Base-by-base conservation (phyloP, 92 coral and sea anemone species). In the Porites evermanni region DNA sequence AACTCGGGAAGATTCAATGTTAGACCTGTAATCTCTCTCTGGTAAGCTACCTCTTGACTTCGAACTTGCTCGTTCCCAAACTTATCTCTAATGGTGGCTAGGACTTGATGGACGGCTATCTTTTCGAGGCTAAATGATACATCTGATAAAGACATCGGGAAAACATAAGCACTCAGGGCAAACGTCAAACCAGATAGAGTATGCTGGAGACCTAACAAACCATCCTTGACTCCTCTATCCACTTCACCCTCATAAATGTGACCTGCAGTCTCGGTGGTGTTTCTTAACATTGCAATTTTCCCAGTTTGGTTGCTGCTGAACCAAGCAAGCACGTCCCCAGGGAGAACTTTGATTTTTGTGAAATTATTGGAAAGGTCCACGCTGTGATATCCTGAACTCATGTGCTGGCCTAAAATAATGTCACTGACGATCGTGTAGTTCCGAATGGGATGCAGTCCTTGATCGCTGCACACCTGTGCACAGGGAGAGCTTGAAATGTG, bases 281-380 rank as follows among this genome's bases (percentile, higher is more conserved):
- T 60, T 3, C 54, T 64, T 6, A 66, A 18, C 44, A 76, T 23
- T 1, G 91, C 94, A 50, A 91, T 67, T 26, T 74, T 83, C 2
- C 91, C 94, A 8, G 85, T 70, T 1, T 5, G 23, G 38, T 29
- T 12, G 10, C 77, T 77, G 51, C 82, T 67, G 18, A 64, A 17
- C 88, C 82, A 76, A 47, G 69, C 87, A 13, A 91, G 13, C 72
- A 82, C 68, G 66, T 91, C 94, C 4, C 89, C 91, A 44, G 89
- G 74, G 20, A 59, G 69, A 16, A 87, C 88, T 19, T 54, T 64
- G 26, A 79, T 16, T 64, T 58, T 20, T 32, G 50, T 67, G 38
- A 29, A 12, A 71, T 26, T 64, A 78, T 58, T 67, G 8, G 78
- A 38, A 38, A 38, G 13, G 53, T 77, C 75, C 11, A 79, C 72